Evolutionary conservation across 1,140 invertebrate species (phyloP).

Genomic region (Psilanteris sp.): DNA sequence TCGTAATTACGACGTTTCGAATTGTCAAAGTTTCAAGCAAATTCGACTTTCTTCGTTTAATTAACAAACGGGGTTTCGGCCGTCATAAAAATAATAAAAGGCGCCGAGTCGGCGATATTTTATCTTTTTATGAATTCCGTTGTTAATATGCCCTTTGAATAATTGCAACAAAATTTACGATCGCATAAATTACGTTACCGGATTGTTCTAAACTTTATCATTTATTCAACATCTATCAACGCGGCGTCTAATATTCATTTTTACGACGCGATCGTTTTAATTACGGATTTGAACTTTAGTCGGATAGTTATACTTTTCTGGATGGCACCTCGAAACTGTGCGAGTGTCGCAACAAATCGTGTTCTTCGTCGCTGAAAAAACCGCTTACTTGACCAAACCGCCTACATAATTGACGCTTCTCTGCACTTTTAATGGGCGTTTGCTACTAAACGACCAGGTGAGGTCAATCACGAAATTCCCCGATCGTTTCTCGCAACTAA

Average conservation of each 20-base stretch:
- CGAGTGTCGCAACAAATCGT: constrained; percentile 50
- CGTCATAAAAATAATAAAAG: too few relatives aligned
- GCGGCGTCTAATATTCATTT: constrained; percentile 8
- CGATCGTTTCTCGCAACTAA: not conserved
- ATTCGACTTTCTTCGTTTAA: too few relatives aligned
- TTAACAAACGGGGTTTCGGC: too few relatives aligned
- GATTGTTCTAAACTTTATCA: constrained; percentile 37
- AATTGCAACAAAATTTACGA: constrained; percentile 28
- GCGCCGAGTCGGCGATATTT: not conserved
- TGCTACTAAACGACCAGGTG: constrained; percentile 50
- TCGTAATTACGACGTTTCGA: too few relatives aligned
- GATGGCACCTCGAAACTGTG: constrained; percentile 30
- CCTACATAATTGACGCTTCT: constrained; percentile 60
- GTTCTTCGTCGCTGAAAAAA: constrained; percentile 34
- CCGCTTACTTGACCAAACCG: constrained; percentile 21
- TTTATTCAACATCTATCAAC: constrained; percentile 4
- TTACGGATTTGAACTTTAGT: constrained; percentile 29
- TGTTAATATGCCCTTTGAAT: too few relatives aligned
- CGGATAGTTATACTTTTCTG: constrained; percentile 36
- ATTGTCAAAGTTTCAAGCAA: too few relatives aligned
- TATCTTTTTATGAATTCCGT: too few relatives aligned
- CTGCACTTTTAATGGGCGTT: constrained; percentile 54
- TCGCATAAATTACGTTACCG: not conserved
- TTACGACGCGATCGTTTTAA: constrained; percentile 36
- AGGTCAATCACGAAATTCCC: constrained; percentile 56